phyloP scores from a whole-genome alignment of 2,888 invertebrate species.

The Boloria selene region DNA sequence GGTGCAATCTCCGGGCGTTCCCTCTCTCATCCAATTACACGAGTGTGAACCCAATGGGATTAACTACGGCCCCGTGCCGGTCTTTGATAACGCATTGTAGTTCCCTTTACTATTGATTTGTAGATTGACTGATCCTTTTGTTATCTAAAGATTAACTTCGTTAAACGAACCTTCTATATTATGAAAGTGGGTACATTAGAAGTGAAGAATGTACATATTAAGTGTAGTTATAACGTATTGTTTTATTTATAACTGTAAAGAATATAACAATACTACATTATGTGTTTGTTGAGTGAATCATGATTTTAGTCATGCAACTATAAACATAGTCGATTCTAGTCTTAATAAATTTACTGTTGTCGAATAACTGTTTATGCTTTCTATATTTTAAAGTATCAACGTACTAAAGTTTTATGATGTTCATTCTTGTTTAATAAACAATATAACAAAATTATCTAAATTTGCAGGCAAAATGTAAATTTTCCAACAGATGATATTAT shows the following conservation, averaged over 20 bases:
- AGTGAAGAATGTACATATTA: too few relatives aligned
- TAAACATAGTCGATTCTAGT: slow-evolving; percentile 9
- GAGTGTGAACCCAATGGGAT: slow-evolving; percentile 75
- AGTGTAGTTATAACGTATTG: neutral
- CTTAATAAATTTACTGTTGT: slow-evolving; percentile 4
- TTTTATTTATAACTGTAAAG: slow-evolving; percentile 11
- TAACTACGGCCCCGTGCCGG: slow-evolving; percentile 46
- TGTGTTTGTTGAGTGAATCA: slow-evolving; percentile 9
- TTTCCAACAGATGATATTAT: too few relatives aligned
- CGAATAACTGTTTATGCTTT: slow-evolving; percentile 16
- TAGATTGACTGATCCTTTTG: slow-evolving; percentile 1
- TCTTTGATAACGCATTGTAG: slow-evolving; percentile 28
- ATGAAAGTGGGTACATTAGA: neutral
- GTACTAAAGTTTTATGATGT: neutral
- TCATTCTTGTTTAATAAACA: neutral
- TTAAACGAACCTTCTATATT: neutral
- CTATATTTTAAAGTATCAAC: slow-evolving; percentile 7
- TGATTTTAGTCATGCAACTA: slow-evolving; percentile 9
- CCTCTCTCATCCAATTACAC: slow-evolving; percentile 77
- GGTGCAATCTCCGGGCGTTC: slow-evolving; percentile 66
- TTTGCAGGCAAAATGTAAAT: too few relatives aligned
- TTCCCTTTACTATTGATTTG: slow-evolving; percentile 16
- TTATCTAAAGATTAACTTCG: neutral
- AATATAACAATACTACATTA: slow-evolving; percentile 8
- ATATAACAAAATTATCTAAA: neutral